phyloP scores from a whole-genome alignment of 2,113 vertebrate genomes.

The Peromyscus leucopus region DNA sequence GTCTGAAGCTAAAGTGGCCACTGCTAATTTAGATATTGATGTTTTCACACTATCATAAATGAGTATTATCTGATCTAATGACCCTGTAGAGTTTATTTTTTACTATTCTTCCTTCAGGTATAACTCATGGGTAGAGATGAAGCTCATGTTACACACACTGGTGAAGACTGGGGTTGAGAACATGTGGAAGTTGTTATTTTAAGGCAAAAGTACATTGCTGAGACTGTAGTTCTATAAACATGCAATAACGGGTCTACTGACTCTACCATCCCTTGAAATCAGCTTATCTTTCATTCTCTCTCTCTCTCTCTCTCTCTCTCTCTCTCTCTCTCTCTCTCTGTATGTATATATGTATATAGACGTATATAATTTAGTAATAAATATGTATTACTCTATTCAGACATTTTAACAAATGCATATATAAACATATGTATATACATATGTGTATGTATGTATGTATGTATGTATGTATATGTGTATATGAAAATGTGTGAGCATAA shows the following conservation, averaged over 20 bases:
- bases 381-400: not conserved
- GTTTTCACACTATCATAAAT: too few species aligned
- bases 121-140: not conserved
- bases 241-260: too few species aligned
- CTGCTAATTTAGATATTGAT: not conserved
- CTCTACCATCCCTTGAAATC: not conserved
- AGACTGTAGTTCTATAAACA: not conserved
- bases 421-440: not conserved
- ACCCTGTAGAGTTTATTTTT: not conserved
- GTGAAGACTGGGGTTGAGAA: not conserved
- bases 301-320: not conserved
- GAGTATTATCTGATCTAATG: not conserved
- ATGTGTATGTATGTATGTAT: not conserved
- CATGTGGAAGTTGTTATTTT: not conserved
- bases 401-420: not conserved
- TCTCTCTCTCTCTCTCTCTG: not conserved
- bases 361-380: not conserved
- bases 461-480: not conserved
- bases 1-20: not conserved
- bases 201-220: not conserved
- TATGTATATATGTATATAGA: not conserved
- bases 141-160: too few species aligned
- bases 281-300: not conserved
- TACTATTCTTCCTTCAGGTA: not conserved
- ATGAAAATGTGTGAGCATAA: not conserved